Percentiles rank a stretch among this genome's conserved stretches.
Evolutionary conservation across 2,888 invertebrate genomes (phyloP).

Genomic region (Amphipyra tragopoginis): DNA sequence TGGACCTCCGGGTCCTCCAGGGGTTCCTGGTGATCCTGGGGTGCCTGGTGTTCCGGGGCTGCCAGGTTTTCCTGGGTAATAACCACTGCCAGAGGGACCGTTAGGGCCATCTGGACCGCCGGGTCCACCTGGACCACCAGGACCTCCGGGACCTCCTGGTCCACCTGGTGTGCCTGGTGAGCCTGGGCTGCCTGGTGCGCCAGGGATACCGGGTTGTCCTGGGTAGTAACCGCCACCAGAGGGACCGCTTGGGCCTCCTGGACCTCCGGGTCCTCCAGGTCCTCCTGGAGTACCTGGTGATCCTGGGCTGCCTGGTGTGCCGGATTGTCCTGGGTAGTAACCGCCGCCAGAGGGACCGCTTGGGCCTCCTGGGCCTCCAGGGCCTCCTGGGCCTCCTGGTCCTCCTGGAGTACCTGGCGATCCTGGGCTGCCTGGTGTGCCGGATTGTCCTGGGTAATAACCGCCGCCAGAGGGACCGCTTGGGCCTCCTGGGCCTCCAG

Average conservation of each 20-base stretch:
- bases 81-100: constrained; percentile 45
- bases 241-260: constrained; percentile 42
- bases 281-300: constrained; percentile 44
- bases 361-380: constrained; percentile 56
- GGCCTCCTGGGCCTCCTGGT: constrained; percentile 54
- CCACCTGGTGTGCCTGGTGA: constrained; percentile 57
- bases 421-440: constrained; percentile 60
- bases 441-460: constrained; percentile 52
- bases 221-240: constrained; percentile 66
- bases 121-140: constrained; percentile 45
- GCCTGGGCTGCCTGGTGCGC: constrained; percentile 59
- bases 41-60: constrained; percentile 37
- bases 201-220: constrained; percentile 61
- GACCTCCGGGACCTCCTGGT: constrained; percentile 53
- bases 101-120: constrained; percentile 53
- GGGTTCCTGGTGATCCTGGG: constrained; percentile 58
- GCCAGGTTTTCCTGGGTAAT: constrained; percentile 62
- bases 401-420: constrained; percentile 61
- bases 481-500: constrained; percentile 49
- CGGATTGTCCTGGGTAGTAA: constrained; percentile 45
- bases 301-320: constrained; percentile 29
- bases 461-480: constrained; percentile 14
- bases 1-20: constrained; percentile 62
- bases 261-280: constrained; percentile 31
- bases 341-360: constrained; percentile 59